Evolutionary conservation across 2,888 invertebrate species (phyloP), one percentile per base, ranked within the genome.

Genomic region (Oxytorus armatus): DNA sequence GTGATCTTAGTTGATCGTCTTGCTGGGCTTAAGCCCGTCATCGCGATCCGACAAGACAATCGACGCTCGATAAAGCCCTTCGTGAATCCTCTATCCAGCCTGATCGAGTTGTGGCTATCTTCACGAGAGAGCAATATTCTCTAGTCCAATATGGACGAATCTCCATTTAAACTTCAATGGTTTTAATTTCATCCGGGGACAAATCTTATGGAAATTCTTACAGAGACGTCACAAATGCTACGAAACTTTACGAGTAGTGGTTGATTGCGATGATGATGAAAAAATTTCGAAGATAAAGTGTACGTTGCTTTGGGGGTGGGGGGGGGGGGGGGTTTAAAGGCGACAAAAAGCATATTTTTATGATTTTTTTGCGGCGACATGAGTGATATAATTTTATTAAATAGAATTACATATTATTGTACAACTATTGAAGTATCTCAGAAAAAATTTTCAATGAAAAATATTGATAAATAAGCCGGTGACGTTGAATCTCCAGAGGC

Each of bases 41-140:
- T 51, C 72, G 70, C 18, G 53, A 44, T 59, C 59, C 53, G 66
- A 80, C 63, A 76, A 68, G 66, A 72, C 61, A 53, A 76, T 55
- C 16, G 42, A 59, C n/a, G 42, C 47, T 29, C 11, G 66, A 72
- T 76, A 73, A 80, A 72, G 44, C 66, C 25, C 18, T 18, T 76
- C 72, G 55, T 66, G 47, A 76, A 76, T 73, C 36, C 47, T n/a
- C n/a, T 29, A 63, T 42, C 53, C 14, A 36, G 49, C 65, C 36
- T 10, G 53, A 65, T 65, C 33, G 25, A n/a, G 23, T 23, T 16
- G n/a, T n/a, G 23, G 68, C 16, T 11, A 36, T 66, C 53, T 51
- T 25, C 11, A 53, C 51, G 10, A 68, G 39, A 47, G 53, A 65
- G 11, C 68, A 11, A 53, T 39, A 39, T n/a, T 39, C 23, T 68